Evolutionary conservation across 2,797 vertebrate species (phyloP).

Genomic region (Malacoctenus gilli): DNA sequence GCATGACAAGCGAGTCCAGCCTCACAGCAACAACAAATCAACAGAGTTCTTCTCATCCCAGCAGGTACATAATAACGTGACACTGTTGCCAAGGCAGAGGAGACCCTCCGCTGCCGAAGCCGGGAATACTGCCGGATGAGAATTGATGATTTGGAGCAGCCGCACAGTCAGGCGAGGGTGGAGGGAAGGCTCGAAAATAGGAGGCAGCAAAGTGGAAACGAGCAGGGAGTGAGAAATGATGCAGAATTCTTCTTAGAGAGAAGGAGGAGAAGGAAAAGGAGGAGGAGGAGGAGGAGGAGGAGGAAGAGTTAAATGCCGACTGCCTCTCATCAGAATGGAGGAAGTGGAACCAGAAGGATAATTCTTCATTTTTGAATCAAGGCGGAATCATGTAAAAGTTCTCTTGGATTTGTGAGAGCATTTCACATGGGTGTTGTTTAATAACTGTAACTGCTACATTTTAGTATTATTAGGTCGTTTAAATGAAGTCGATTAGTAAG

Average conservation of each 20-base stretch:
- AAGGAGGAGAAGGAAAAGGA: too few relatives aligned
- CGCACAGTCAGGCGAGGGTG: conserved; percentile 17
- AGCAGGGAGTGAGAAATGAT: conserved; percentile 2
- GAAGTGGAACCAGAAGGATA: conserved; percentile 38
- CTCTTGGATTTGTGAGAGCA: conserved; percentile 27
- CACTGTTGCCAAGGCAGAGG: conserved; percentile 76
- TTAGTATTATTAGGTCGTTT: too few relatives aligned
- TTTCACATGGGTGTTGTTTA: conserved; percentile 5
- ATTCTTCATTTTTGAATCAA: conserved; percentile 57
- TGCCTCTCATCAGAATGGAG: conserved; percentile 37
- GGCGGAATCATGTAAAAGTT: conserved; percentile 49
- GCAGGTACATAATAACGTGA: conserved; percentile 68
- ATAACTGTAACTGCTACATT: conserved; percentile 13
- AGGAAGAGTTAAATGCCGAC: too few relatives aligned
- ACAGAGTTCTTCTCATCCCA: conserved; percentile 62
- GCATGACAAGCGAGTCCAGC: conserved; percentile 26
- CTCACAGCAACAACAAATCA: conserved; percentile 55
- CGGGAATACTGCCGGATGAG: conserved; percentile 34
- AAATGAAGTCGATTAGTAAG: background rate
- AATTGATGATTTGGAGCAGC: conserved; percentile 42
- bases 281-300: too few relatives aligned
- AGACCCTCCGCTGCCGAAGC: conserved; percentile 49
- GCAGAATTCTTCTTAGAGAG: background rate
- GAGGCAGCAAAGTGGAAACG: conserved; percentile 8
- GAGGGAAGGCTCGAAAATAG: background rate